Evolutionary conservation across 2,113 vertebrate genomes (phyloP), one percentile per base, ranked within the genome.

Genomic region (Nematolebias whitei): DNA sequence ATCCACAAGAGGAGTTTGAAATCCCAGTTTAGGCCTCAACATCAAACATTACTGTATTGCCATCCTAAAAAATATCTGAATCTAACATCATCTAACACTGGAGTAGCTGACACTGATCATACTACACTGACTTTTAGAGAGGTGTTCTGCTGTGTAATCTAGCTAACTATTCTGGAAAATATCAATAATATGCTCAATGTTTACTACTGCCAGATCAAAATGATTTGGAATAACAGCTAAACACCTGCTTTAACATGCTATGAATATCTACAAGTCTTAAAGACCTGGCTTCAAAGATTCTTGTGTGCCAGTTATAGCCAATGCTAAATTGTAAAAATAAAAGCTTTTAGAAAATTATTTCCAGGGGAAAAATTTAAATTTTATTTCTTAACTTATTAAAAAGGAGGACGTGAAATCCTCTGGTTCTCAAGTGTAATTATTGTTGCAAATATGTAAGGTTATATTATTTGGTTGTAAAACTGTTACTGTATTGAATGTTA

Each of bases 331-430:
- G 79, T 87, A 72, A 26, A 83, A 83, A 88, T n/a, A 54, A 38
- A 15, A 35, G 9, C 83, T 82, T 85, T 24, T 54, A 77, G 72
- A 79, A 66, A 67, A 65, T 69, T 23, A 78, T 82, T 78, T 69
- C 73, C 74, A 55, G 60, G 40, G 71, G 72, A 82, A 76, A 71
- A 59, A 72, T 35, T 40, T 59, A 81, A 81, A 80, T 53, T 80
- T 83, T 89, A 88, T 90, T 92, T 91, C 86, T 90, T 93, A 92
- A 93, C 84, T 93, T 93, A 93, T 93, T 93, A 87, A 78, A 76
- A 54, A 66, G 32, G 76, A 56, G 77, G 75, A 78, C 60, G 49
- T 45, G 13, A 73, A 73, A 24, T 69, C 71, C 79, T 86, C 79
- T 75, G 45, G 57, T 81, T 87, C 83, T 84, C 64, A 87, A 90